A percentile compares a stretch with the other conserved stretches of the same genome.
These are phyloP conservation scores for Toxonevra muliebris DNA, from an alignment of 2,888 invertebrate species.

Conservation along the genomic window DNA sequence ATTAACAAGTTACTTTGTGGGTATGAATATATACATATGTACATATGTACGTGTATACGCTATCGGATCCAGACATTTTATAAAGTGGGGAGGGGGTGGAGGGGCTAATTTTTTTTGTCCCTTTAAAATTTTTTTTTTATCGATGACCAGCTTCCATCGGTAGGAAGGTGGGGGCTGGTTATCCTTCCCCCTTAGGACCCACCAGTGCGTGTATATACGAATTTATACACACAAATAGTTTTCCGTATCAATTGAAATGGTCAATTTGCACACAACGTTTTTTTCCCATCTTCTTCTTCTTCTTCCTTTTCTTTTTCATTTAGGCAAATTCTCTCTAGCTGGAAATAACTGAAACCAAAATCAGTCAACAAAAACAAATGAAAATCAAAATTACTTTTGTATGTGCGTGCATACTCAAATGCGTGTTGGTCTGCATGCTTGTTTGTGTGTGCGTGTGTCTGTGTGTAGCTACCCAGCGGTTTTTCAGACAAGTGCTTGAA, in stretches of 20 bases:
- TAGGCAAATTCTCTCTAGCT: background rate
- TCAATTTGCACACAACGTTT: constrained; percentile 58
- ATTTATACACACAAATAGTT: background rate
- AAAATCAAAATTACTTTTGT: constrained; percentile 7
- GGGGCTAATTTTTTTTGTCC: too few species aligned
- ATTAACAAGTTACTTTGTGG: too few species aligned
- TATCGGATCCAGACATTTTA: too few species aligned
- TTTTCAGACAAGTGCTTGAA: too few species aligned
- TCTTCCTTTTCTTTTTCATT: too few species aligned
- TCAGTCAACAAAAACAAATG: background rate
- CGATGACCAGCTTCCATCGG: too few species aligned
- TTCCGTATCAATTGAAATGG: constrained; percentile 53
- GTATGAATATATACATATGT: background rate
- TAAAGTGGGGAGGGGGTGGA: too few species aligned
- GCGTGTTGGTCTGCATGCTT: background rate
- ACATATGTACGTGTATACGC: background rate
- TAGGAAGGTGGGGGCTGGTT: too few species aligned
- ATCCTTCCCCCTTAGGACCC: too few species aligned
- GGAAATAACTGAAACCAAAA: background rate
- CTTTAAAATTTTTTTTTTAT: too few species aligned
- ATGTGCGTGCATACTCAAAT: background rate
- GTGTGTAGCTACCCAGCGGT: too few species aligned
- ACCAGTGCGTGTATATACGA: background rate
- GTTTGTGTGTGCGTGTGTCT: background rate
- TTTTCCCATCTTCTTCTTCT: constrained; percentile 40